A percentile compares a stretch with the other conserved stretches of the same genome.
Conservation (phyloP, 2,113 vertebrate species). For the Hystrix cristata region DNA sequence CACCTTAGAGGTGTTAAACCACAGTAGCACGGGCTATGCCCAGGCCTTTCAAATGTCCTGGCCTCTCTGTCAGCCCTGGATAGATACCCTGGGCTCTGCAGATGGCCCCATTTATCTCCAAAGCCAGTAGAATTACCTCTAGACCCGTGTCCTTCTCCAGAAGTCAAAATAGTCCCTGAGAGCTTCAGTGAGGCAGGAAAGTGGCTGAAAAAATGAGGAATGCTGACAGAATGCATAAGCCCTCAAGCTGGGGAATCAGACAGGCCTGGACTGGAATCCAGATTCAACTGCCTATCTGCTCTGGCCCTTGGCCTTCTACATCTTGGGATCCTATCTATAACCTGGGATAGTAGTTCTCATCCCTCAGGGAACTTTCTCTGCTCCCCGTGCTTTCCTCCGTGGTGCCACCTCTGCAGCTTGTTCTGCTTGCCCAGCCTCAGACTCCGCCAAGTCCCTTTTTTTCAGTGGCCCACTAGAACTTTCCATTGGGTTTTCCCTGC, state of each 20-base stretch:
- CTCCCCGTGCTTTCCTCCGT: too few species aligned
- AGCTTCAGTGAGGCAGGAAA: neutral
- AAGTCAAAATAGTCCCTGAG: neutral
- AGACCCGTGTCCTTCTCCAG: neutral
- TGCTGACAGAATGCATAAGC: neutral
- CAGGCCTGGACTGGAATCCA: neutral
- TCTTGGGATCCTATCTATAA: neutral
- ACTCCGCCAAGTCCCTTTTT: neutral
- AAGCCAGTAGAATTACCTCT: neutral
- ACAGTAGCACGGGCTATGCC: neutral
- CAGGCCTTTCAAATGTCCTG: neutral
- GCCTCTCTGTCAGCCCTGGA: neutral
- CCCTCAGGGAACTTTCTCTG: neutral
- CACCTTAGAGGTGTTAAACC: neutral
- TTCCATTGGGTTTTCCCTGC: neutral
- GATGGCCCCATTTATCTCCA: neutral
- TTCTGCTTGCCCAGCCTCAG: neutral
- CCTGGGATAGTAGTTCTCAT: neutral
- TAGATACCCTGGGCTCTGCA: neutral
- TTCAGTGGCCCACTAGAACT: neutral
- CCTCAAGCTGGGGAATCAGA: neutral
- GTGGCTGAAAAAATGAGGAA: neutral
- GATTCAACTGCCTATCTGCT: neutral
- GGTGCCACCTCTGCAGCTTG: neutral
- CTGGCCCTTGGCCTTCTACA: neutral